Conservation (phyloP, 2,888 invertebrate species). For the Hemithea aestivaria region DNA sequence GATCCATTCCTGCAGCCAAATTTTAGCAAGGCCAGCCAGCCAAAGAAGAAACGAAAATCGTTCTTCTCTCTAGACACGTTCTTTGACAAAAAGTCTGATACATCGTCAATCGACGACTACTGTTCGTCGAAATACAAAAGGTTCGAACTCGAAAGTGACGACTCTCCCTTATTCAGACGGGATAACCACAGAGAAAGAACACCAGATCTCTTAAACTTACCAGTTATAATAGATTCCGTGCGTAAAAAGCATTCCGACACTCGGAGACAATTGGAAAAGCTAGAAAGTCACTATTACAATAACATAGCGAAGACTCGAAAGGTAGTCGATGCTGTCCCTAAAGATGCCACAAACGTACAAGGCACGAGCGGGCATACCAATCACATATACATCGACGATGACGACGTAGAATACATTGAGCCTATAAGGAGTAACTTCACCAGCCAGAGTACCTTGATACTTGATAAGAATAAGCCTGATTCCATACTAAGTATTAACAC, state of each 20-base stretch:
- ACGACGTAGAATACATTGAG: constrained; percentile 74
- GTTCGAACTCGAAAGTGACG: constrained; percentile 73
- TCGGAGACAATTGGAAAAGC: constrained; percentile 67
- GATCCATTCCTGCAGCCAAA: constrained; percentile 56
- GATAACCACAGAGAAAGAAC: constrained; percentile 59
- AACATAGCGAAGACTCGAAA: constrained; percentile 59
- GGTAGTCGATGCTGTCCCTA: constrained; percentile 68
- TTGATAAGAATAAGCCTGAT: constrained; percentile 60
- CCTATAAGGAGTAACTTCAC: constrained; percentile 73
- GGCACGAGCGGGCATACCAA: constrained; percentile 65
- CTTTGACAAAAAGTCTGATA: constrained; percentile 73
- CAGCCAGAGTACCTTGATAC: constrained; percentile 70
- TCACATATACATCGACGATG: constrained; percentile 56
- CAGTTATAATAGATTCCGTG: constrained; percentile 69
- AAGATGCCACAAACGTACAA: constrained; percentile 66
- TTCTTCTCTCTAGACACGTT: constrained; percentile 76
- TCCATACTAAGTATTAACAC: constrained; percentile 67
- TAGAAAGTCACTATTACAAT: constrained; percentile 72
- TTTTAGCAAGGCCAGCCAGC: constrained; percentile 61
- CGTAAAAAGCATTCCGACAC: constrained; percentile 69
- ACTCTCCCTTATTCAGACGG: constrained; percentile 66
- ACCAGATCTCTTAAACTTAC: constrained; percentile 68
- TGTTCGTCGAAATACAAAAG: constrained; percentile 75
- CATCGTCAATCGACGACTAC: constrained; percentile 72
- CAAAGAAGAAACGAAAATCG: constrained; percentile 72